Conservation (phyloP, 2,113 vertebrate genomes). For the Todiramphus saurophagus region DNA sequence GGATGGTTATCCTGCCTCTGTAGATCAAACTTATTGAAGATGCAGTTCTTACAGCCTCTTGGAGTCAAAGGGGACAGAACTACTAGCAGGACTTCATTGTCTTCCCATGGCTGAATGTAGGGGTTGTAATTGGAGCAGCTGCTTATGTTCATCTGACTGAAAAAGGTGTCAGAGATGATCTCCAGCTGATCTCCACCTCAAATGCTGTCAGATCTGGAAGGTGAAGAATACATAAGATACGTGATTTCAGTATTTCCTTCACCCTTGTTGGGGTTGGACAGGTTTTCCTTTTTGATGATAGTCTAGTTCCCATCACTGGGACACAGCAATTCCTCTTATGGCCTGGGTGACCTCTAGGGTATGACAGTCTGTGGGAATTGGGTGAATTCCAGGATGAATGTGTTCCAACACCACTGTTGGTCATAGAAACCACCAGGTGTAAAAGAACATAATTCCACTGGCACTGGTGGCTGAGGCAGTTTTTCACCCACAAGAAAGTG, state of each 20-base stretch:
- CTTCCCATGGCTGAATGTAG: not conserved
- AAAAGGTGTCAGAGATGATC: not conserved
- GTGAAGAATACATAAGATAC: not conserved
- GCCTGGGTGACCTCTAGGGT: not conserved
- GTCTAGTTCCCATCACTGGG: not conserved
- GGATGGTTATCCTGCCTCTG: not conserved
- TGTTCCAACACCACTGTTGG: not conserved
- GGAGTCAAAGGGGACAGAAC: not conserved
- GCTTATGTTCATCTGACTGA: not conserved
- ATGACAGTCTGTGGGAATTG: not conserved
- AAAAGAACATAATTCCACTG: not conserved
- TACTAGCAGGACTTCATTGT: not conserved
- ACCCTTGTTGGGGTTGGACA: too few species aligned
- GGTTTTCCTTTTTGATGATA: not conserved
- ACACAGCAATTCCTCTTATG: not conserved
- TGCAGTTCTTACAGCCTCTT: not conserved
- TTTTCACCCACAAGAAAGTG: not conserved
- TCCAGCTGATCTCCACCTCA: not conserved
- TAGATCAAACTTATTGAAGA: not conserved
- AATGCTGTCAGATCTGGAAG: not conserved
- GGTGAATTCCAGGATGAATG: not conserved
- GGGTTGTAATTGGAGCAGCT: not conserved
- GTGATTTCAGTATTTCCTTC: not conserved
- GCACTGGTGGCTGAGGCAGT: not conserved
- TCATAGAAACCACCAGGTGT: not conserved